Evolutionary conservation across 2,113 vertebrate species (phyloP), one percentile per base, ranked within the genome.

Genomic region (Sigmodon hispidus): DNA sequence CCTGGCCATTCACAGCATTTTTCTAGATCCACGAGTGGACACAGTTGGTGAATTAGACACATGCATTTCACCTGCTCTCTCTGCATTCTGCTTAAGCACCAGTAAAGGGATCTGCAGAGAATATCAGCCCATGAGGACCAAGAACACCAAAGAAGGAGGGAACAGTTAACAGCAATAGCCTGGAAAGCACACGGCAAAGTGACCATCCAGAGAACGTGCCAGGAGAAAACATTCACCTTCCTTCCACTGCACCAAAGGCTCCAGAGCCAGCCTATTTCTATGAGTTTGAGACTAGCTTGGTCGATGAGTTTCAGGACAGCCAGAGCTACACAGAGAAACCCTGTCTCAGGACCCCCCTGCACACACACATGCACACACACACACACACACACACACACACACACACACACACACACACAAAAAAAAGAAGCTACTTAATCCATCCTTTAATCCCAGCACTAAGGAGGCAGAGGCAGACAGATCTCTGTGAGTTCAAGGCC

Each of bases 181-280:
- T 21, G 13, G 77, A 88, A 84, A 96, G 22, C 89, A 90, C 80
- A 90, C 43, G 48, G 61, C 36, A 72, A 69, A 75, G 87, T 40
- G 86, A 79, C 70, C 50, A 57, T 31, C 61, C 2, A 92, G 65
- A 76, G 87, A 29, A 3, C 0, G 0, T n/a, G 83, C n/a, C 15
- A 3, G 75, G 45, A 85, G 69, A 89, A 90, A 43, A 70, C 15
- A 83, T 17, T 55, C 45, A 91, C 13, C 29, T 24, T 90, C 1
- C 26, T 31, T 70, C 89, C 29, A 67, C 29, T 12, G 70, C n/a
- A 59, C 59, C 50, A 31, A 36, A 85, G 31, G 75, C 70, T 45
- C 63, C 3, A 43, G 19, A 31, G 40, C 81, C 16, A 40, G 5
- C 1, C 19, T 8, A 48, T 61, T 8, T 84, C 40, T 19, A 26